phyloP scores from a whole-genome alignment of 1,140 invertebrate species.

The Drosophila dunni region DNA sequence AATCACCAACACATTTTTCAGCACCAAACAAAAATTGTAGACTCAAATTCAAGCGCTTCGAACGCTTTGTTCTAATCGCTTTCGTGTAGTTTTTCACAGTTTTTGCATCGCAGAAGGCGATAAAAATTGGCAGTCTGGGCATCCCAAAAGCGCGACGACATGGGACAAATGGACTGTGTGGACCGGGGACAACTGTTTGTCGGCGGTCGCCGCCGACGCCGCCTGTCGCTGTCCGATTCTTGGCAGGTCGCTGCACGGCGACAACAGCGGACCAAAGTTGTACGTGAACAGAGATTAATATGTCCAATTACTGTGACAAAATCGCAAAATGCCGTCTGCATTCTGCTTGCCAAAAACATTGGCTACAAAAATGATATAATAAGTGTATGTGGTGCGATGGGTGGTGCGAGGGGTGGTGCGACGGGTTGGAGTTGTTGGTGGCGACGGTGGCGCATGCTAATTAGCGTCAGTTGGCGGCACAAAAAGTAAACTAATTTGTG shows the following conservation, averaged over 20 bases:
- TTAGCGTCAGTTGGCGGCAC: slow-evolving; percentile 76
- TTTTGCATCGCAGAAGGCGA: slow-evolving; percentile 44
- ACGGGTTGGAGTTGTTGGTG: slow-evolving; percentile 36
- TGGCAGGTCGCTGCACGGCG: slow-evolving; percentile 35
- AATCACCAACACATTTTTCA: slow-evolving; percentile 20
- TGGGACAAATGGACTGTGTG: not conserved
- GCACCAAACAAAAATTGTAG: slow-evolving; percentile 16
- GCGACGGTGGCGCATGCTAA: slow-evolving; percentile 76
- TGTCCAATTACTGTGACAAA: slow-evolving; percentile 85
- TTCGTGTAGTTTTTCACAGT: slow-evolving; percentile 34
- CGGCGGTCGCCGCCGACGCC: slow-evolving; percentile 22
- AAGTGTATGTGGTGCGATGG: slow-evolving; percentile 53
- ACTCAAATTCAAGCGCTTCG: slow-evolving; percentile 7
- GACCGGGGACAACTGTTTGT: slow-evolving; percentile 29
- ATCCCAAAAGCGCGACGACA: slow-evolving; percentile 47
- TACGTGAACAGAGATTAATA: slow-evolving; percentile 84
- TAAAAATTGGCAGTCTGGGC: slow-evolving; percentile 62
- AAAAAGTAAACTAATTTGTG: slow-evolving; percentile 79
- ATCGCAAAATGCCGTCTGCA: slow-evolving; percentile 83
- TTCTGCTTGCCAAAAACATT: slow-evolving; percentile 61
- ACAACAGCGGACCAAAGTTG: slow-evolving; percentile 49
- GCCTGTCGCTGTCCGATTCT: slow-evolving; percentile 21
- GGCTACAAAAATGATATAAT: slow-evolving; percentile 74
- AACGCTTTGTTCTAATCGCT: slow-evolving; percentile 34
- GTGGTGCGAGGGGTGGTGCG: slow-evolving; percentile 39